These are phyloP conservation scores for Channa maculata DNA, from an alignment of 2,113 vertebrate genomes.

Conservation along the genomic window DNA sequence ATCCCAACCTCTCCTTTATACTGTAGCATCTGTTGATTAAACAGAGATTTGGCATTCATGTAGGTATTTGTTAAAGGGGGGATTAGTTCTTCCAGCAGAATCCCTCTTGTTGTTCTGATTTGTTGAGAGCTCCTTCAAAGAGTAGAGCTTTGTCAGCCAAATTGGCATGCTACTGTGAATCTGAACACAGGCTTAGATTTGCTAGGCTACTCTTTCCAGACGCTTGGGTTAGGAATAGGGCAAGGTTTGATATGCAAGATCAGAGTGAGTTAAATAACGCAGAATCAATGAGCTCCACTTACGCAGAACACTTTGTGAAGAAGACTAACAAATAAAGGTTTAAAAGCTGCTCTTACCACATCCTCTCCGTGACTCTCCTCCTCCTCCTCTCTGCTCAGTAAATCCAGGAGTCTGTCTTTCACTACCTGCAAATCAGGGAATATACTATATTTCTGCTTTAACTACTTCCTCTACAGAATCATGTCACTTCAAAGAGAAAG, in stretches of 20 bases:
- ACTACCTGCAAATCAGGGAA: conserved; percentile 86
- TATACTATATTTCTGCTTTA: conserved; percentile 1
- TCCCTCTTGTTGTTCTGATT: not conserved
- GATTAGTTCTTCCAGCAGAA: not conserved
- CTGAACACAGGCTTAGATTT: conserved; percentile 8
- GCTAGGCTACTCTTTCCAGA: not conserved
- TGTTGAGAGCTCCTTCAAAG: conserved; percentile 2
- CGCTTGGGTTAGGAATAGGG: not conserved
- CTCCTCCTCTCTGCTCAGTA: conserved; percentile 94
- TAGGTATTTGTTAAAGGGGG: not conserved
- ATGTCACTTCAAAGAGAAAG: conserved; percentile 14
- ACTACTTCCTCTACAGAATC: conserved; percentile 15
- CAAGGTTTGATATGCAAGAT: conserved; percentile 25
- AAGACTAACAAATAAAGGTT: conserved; percentile 1
- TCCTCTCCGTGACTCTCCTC: conserved; percentile 95
- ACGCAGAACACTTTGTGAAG: not conserved
- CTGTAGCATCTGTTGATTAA: not conserved
- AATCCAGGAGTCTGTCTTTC: conserved; percentile 93
- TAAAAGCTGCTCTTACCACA: conserved; percentile 86
- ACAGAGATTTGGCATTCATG: not conserved
- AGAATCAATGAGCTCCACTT: conserved; percentile 12
- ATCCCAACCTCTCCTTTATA: not conserved
- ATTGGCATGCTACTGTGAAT: conserved; percentile 2
- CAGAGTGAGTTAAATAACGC: conserved; percentile 14
- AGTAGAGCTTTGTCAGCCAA: conserved; percentile 12